Evolutionary conservation across 2,797 vertebrate species (phyloP), one percentile per base, ranked within the genome.

Genomic region (Xenopus petersii): DNA sequence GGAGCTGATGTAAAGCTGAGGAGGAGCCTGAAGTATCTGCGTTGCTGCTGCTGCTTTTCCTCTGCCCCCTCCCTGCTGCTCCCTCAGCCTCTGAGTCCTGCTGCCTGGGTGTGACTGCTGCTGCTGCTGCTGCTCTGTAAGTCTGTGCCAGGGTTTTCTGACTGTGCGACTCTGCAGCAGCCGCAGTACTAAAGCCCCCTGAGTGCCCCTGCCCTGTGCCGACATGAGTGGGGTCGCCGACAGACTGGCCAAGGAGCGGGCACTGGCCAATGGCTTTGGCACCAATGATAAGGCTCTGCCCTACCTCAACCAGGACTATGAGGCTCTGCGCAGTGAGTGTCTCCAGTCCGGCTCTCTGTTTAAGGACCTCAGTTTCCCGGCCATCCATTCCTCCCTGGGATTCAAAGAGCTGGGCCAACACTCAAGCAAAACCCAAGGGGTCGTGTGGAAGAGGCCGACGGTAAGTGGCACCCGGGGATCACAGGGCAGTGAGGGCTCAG

Each of bases 381-480:
- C 95, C 55, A 79, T 80, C 0, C 87, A 93, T 2, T 64, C 91
- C 1, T 81, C 94, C 0, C 86, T 98, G 73, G 96, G 96, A 47
- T 97, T 92, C 83, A 92, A 88, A 0, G 95, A 98, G 56, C 83
- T 98, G 85, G 96, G 95, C 7, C 88, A 90, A 0, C 75, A 73
- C 82, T 95, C 95, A 0, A 13, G 4, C 88, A 96, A 97, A 81
- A 90, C 88, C 7, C 89, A 90, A 1, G 95, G 94, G 36, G 85
- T 97, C 75, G 89, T 83, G 77, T 98, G 96, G 96, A 93, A 92
- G 82, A 91, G 93, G 81, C 94, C 94, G 21, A 85, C 87, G 86
- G 94, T 95, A 89, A 82, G 83, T 77, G 36, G 4, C 36, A 42
- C 5, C 36, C 8, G 26, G 26, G 26, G 26, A 30, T 30, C 26